These are phyloP conservation scores for Macquaria ambigua DNA, from an alignment of 2,113 vertebrate genomes.

Conservation along the genomic window DNA sequence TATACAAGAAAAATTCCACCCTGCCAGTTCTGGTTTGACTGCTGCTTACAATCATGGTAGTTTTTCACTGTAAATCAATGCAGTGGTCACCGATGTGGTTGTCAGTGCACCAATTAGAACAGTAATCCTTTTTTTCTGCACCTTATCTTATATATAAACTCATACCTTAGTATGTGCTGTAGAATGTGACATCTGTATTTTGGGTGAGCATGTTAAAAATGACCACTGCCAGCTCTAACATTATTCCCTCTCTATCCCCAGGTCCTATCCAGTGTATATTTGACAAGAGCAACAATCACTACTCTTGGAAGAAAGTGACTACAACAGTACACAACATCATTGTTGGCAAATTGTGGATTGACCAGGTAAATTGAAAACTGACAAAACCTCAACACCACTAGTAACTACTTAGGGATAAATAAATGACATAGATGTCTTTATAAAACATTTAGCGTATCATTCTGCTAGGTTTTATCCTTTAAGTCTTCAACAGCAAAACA, in stretches of 20 bases:
- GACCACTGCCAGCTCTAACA: neutral
- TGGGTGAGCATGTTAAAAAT: neutral
- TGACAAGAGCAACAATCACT: constrained; percentile 93
- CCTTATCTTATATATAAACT: too few species aligned
- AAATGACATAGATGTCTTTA: neutral
- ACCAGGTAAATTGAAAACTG: constrained; percentile 88
- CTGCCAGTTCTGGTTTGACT: neutral
- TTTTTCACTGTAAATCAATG: neutral
- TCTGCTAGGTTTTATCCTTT: neutral
- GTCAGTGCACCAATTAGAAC: too few species aligned
- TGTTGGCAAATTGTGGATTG: constrained; percentile 98
- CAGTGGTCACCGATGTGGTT: too few species aligned
- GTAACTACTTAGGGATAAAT: neutral
- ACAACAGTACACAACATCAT: constrained; percentile 99
- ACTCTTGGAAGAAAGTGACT: constrained; percentile 98
- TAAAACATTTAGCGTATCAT: neutral
- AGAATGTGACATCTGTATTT: neutral
- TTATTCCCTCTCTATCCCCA: constrained; percentile 61
- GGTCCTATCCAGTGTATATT: constrained; percentile 97
- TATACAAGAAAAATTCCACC: neutral
- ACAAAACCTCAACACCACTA: neutral
- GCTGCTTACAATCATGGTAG: neutral
- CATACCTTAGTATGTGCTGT: neutral
- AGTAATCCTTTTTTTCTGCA: too few species aligned
- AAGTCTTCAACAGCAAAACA: neutral